Conservation (phyloP, 2,888 invertebrate genomes). For the Ptychoptera contaminata region DNA sequence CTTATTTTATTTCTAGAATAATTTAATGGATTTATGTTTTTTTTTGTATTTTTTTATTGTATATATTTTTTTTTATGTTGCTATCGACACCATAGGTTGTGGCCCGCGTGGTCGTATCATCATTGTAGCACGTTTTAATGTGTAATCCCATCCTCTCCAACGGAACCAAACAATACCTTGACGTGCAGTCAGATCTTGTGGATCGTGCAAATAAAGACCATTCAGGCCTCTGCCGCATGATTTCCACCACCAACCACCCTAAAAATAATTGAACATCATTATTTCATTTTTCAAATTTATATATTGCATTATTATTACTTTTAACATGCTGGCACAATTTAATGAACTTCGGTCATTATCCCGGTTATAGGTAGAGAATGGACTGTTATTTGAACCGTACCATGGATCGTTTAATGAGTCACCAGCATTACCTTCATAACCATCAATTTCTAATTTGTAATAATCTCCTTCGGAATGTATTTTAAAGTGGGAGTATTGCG, state of each 20-base stretch:
- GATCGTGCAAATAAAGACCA: slow-evolving; percentile 76
- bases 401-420: slow-evolving; percentile 86
- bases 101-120: slow-evolving; percentile 63
- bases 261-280: too few species aligned
- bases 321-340: slow-evolving; percentile 85
- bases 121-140: slow-evolving; percentile 75
- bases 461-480: slow-evolving; percentile 84
- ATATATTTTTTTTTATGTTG: background rate
- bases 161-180: slow-evolving; percentile 93
- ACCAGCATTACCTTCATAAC: slow-evolving; percentile 81
- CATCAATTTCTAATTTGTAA: slow-evolving; percentile 82
- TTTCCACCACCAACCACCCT: slow-evolving; percentile 92
- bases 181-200: slow-evolving; percentile 75
- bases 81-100: slow-evolving; percentile 14
- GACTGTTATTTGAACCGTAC: slow-evolving; percentile 88
- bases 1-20: too few species aligned
- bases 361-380: slow-evolving; percentile 84
- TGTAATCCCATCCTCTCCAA: slow-evolving; percentile 92
- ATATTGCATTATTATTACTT: slow-evolving; percentile 31
- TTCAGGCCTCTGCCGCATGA: slow-evolving; percentile 82
- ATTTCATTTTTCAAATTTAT: too few species aligned
- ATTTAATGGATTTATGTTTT: background rate
- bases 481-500: slow-evolving; percentile 83
- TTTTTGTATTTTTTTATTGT: background rate
- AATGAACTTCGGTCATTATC: slow-evolving; percentile 82